Conservation (phyloP, 2,113 vertebrate genomes). For the Nerophis lumbriciformis region DNA sequence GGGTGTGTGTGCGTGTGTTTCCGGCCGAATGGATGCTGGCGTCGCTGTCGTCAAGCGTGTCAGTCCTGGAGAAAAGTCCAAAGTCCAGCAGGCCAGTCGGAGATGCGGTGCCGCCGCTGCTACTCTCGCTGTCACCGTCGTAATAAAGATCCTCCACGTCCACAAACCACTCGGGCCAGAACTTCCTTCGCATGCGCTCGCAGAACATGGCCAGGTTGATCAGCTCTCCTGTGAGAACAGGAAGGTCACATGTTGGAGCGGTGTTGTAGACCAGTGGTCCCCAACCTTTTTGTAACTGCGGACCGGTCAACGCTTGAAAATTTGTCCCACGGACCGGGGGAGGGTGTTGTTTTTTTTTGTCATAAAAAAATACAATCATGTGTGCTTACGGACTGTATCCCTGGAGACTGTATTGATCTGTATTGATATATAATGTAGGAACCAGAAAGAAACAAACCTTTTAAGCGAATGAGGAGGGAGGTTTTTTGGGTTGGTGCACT, state of each 20-base stretch:
- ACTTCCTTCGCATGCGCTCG: constrained; percentile 89
- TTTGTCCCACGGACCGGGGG: too few species aligned
- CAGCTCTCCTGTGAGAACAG: constrained; percentile 79
- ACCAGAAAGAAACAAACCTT: too few species aligned
- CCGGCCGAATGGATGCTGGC: constrained; percentile 67
- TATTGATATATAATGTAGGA: too few species aligned
- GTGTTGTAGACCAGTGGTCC: neutral
- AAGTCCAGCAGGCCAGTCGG: constrained; percentile 69
- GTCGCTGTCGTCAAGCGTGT: constrained; percentile 87
- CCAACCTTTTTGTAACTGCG: too few species aligned
- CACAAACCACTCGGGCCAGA: constrained; percentile 95
- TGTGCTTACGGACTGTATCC: too few species aligned
- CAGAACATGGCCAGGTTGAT: constrained; percentile 97
- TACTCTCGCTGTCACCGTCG: constrained; percentile 80
- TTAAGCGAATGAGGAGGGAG: too few species aligned
- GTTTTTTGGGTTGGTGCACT: too few species aligned
- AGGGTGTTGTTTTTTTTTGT: too few species aligned
- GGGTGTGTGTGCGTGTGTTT: constrained; percentile 66
- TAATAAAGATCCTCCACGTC: constrained; percentile 85
- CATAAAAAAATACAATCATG: too few species aligned
- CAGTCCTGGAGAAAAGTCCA: constrained; percentile 91
- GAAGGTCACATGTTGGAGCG: neutral
- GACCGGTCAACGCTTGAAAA: too few species aligned
- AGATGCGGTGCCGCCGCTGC: constrained; percentile 66
- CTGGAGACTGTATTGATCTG: too few species aligned